Percentiles rank a stretch among this genome's conserved stretches.
Evolutionary conservation across 2,888 invertebrate species (phyloP).

Genomic region (Drosophila formosana): DNA sequence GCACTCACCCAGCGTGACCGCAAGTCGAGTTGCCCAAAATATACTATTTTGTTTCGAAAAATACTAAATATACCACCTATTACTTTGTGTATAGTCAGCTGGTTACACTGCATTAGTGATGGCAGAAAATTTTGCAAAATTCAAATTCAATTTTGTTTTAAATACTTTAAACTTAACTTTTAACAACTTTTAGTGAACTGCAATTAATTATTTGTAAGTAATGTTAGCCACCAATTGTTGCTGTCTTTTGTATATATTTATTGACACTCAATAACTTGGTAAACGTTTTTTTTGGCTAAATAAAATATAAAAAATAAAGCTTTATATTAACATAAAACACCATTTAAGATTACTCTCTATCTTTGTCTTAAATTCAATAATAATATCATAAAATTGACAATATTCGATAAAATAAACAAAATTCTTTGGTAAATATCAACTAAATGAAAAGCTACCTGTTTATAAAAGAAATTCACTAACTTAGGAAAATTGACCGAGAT

Average conservation of each 20-base stretch:
- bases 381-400: constrained; percentile 54
- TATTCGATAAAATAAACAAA: constrained; percentile 39
- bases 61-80: background rate
- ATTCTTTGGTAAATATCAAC: constrained; percentile 68
- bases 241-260: constrained; percentile 65
- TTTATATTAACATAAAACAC: constrained; percentile 65
- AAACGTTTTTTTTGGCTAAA: constrained; percentile 50
- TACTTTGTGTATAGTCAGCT: background rate
- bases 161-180: background rate
- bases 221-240: background rate
- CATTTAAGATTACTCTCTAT: constrained; percentile 42
- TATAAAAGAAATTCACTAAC: constrained; percentile 40
- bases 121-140: background rate
- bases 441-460: constrained; percentile 61
- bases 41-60: background rate
- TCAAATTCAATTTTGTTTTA: background rate
- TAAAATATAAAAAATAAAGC: constrained; percentile 66
- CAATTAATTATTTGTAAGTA: background rate
- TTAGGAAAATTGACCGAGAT: constrained; percentile 60
- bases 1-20: constrained; percentile 35
- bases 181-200: background rate
- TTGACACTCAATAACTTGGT: constrained; percentile 59
- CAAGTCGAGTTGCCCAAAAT: background rate
- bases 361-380: constrained; percentile 35
- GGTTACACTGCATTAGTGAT: background rate